Evolutionary conservation across 2,113 vertebrate species (phyloP), one percentile per base, ranked within the genome.

Genomic region (Misgurnus anguillicaudatus): DNA sequence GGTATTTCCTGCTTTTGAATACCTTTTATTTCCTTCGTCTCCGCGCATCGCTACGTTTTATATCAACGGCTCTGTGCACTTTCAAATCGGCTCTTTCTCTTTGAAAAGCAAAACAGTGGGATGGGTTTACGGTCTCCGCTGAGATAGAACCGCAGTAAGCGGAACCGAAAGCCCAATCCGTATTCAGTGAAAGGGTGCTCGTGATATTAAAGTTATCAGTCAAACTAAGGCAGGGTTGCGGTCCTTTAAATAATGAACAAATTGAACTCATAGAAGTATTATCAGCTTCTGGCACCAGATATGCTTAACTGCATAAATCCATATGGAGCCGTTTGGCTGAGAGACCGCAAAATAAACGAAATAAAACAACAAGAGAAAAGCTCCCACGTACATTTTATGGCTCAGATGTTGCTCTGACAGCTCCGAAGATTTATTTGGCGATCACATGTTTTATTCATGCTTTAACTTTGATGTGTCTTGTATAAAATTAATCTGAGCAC

Each of bases 1-100:
- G 66, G 65, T 75, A 70, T 70, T 78, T 70, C 71, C 76, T 79
- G 53, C 58, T 57, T 64, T 48, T 79, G 70, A 79, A 78, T 79
- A 73, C 57, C 65, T 71, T 63, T 77, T 61, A 80, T 81, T 81
- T 67, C 72, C 48, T 73, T 65, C 63, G 67, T 53, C 36, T 51
- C 60, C 24, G 60, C 60, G 45, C 68, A 79, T 79, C 36, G 5
- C 72, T 65, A 64, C 45, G 4, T 75, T 48, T 53, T 63, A 63
- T 75, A 63, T 72, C 60, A 69, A 38, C 1, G 62, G 41, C 75
- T 78, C 60, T 31, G 19, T 73, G 64, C 6, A 19, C 21, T 68
- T 75, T 79, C 31, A 39, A 67, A 74, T 64, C 45, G 24, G 1
- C 61, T 62, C 60, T 79, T 79, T 64, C 68, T 72, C 68, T 47